Base-by-base conservation (phyloP, 2,888 invertebrate species). In the Cerceris rybyensis region DNA sequence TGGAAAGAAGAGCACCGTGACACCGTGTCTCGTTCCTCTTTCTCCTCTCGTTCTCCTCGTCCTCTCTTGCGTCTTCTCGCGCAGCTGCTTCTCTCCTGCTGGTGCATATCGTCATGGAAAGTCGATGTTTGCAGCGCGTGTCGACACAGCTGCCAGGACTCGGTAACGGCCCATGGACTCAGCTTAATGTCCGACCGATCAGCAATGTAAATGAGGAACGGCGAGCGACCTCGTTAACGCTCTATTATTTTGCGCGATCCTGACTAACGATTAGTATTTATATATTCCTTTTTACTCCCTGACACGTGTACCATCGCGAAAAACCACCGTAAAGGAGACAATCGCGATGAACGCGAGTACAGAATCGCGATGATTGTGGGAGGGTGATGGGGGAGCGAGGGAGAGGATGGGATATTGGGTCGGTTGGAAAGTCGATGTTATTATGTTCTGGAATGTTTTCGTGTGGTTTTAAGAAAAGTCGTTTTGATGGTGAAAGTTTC, bases 201-300 rank as follows among this genome's bases (percentile, higher is more conserved):
- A 80, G 74, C 80, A 80, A 75, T 82, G 82, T 80, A 77, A 83
- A 83, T 82, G 64, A 68, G 54, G 50, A 46, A 55, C 57, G 69
- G 60, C 70, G 59, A 69, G 61, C 60, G 61, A 61, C 78, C 72
- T 81, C 76, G 74, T 83, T 81, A 79, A 84, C 71, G 55, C 59
- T 70, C 58, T 66, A 81, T 75, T 75, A 66, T 83, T 71, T 70
- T 55, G 17, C 57, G 41, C 49, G 55, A 7, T 17, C 28, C 14
- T 42, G 17, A 7, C 17, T n/a, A 52, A 16, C 59, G 55, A 70
- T 78, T 63, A 64, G 71, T 67, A 76, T 76, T 78, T 75, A 74
- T 70, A 46, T 61, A 41, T 52, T 67, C n/a, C 16, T 54, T 46
- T 28, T 66, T 66, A 55, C 16, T 39, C n/a, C 28, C 17, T n/a